Base-by-base conservation (phyloP, 2,888 invertebrate species). In the Dasypolia templi region DNA sequence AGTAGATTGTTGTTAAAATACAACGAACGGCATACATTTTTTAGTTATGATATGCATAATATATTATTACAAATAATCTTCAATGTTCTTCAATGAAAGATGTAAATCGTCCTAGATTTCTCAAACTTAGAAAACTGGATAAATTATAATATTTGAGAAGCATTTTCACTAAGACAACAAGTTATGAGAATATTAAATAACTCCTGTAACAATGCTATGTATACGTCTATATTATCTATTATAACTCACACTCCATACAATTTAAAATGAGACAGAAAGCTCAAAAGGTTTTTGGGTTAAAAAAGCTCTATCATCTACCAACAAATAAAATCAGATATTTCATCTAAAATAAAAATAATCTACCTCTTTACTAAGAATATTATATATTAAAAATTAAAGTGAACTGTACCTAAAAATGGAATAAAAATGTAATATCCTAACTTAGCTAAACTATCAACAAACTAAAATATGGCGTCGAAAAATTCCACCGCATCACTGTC, bases 1-100 rank as follows among this genome's bases (percentile, higher is more conserved):
- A 35, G n/a, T 39, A 26, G 2, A 63, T 35, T 76, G 26, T 32
- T 51, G 32, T 26, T 59, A 35, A 64, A 65, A 39, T 46, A 75
- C 17, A 61, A 61, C 6, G 14, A 63, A 29, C 19, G 29, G 44
- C 6, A 26, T 35, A 35, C 35, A 53, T 75, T 29, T 44, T 46
- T 44, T n/a, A 44, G 22, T 35, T 53, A 29, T 35, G 35, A 11
- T 75, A 42, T 59, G 42, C 26, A 17, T 46, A 19, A n/a, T 32
- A 70, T 70, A 19, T 44, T 44, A 56, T 26, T 44, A 42, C 32
- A 42, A 51, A 72, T 51, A 51, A 58, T 42, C 17, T 61, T 51
- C 39, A n/a, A 42, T 26, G 26, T 35, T 44, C 17, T 29, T 29
- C 9, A 69, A 17, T 44, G 14, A 72, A 55, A 53, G 9, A 9